Evolutionary conservation across 2,797 vertebrate species (phyloP).

Genomic region (Microchirus variegatus): DNA sequence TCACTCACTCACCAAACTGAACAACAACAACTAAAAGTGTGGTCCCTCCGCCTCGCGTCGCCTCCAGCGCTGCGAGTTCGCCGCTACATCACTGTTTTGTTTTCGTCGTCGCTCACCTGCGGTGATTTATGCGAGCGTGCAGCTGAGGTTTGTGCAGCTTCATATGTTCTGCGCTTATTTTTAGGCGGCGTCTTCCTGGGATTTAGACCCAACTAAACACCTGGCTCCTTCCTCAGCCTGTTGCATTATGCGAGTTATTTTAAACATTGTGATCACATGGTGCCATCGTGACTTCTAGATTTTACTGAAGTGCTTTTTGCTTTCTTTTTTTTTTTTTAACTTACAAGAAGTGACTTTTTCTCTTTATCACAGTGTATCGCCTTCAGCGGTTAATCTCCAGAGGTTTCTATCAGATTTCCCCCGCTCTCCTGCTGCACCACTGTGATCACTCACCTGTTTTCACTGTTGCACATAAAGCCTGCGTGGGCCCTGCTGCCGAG

Average conservation of each 20-base stretch:
- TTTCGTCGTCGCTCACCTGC: constrained; percentile 61
- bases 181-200: constrained; percentile 27
- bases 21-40: constrained; percentile 62
- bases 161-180: constrained; percentile 53
- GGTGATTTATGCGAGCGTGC: constrained; percentile 54
- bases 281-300: constrained; percentile 18
- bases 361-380: constrained; percentile 36
- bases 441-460: constrained; percentile 69
- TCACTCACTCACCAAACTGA: constrained; percentile 38
- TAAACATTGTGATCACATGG: constrained; percentile 14
- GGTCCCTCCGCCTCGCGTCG: constrained; percentile 57
- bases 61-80: constrained; percentile 47
- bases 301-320: constrained; percentile 29
- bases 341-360: constrained; percentile 42
- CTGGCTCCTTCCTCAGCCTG: constrained; percentile 27
- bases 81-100: constrained; percentile 39
- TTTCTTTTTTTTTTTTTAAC: constrained; percentile 16
- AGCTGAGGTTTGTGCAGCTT: constrained; percentile 21
- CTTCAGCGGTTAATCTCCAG: constrained; percentile 45
- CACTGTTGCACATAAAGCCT: constrained; percentile 49
- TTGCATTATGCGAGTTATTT: constrained; percentile 19
- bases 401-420: constrained; percentile 35
- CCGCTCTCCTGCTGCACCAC: constrained; percentile 12
- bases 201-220: constrained; percentile 27
- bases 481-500: constrained; percentile 50